These are phyloP conservation scores for Tachycineta bicolor DNA, from an alignment of 2,113 vertebrate genomes.

Conservation along the genomic window DNA sequence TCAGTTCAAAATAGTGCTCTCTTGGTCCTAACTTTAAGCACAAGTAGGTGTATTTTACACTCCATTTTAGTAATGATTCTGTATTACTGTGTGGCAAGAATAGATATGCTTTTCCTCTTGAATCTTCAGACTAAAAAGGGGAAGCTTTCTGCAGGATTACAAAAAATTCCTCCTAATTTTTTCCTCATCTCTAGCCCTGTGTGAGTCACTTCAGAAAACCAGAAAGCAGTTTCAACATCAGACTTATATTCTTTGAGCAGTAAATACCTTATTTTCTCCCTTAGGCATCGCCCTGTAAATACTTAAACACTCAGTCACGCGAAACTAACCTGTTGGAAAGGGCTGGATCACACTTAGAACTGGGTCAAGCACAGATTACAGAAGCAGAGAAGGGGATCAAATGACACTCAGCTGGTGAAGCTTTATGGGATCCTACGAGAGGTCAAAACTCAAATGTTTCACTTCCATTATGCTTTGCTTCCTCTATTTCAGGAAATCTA, in stretches of 20 bases:
- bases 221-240: neutral
- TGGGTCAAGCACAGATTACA: constrained; percentile 13
- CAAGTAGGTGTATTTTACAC: neutral
- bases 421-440: neutral
- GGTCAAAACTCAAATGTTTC: neutral
- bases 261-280: constrained; percentile 9
- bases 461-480: neutral
- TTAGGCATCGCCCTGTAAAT: neutral
- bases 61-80: neutral
- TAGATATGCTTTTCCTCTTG: neutral
- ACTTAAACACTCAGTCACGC: neutral
- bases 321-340: neutral
- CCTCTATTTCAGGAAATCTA: neutral
- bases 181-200: neutral
- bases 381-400: neutral
- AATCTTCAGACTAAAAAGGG: neutral
- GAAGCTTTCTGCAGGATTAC: neutral
- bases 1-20: neutral
- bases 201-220: neutral
- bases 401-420: neutral
- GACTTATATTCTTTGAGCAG: neutral
- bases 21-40: neutral
- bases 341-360: neutral
- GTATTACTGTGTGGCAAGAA: neutral
- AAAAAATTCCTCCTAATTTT: neutral